These are phyloP conservation scores for Drosophila prosaltans DNA, from an alignment of 1,140 invertebrate genomes.

Conservation along the genomic window DNA sequence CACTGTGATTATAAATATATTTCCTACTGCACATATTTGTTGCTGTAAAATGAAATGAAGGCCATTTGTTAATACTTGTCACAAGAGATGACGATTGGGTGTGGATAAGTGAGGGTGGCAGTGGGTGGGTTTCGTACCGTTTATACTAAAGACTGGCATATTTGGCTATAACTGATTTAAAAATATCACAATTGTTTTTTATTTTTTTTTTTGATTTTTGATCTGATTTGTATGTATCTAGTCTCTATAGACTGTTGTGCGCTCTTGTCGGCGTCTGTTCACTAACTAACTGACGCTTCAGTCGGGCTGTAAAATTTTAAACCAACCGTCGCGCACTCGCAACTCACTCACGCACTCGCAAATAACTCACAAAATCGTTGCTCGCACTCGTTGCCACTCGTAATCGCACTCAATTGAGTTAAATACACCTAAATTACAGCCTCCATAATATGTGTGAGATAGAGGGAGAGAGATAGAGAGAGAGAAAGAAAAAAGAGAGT, in stretches of 20 bases:
- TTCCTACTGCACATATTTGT: slow-evolving; percentile 44
- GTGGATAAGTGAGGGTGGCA: too few relatives aligned
- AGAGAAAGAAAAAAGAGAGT: not conserved
- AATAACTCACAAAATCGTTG: not conserved
- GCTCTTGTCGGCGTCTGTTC: slow-evolving; percentile 45
- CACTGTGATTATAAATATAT: slow-evolving; percentile 18
- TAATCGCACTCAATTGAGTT: slow-evolving; percentile 41
- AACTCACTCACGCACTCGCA: slow-evolving; percentile 16
- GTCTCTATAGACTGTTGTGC: not conserved
- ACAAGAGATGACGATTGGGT: too few relatives aligned
- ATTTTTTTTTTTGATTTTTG: too few relatives aligned
- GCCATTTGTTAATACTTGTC: too few relatives aligned
- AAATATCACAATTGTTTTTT: slow-evolving; percentile 15
- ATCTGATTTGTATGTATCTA: not conserved
- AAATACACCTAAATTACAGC: slow-evolving; percentile 23
- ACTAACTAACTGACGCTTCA: slow-evolving; percentile 50
- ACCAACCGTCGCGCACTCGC: slow-evolving; percentile 21
- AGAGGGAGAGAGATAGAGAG: slow-evolving; percentile 3
- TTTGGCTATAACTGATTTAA: slow-evolving; percentile 9
- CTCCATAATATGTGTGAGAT: slow-evolving; percentile 16
- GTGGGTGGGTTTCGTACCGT: slow-evolving; percentile 24
- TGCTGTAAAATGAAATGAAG: slow-evolving; percentile 29
- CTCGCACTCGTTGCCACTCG: slow-evolving; percentile 7
- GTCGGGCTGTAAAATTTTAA: slow-evolving; percentile 35
- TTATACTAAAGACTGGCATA: slow-evolving; percentile 51